A percentile compares a stretch with the other conserved stretches of the same genome.
Evolutionary conservation across 2,797 vertebrate genomes (phyloP).

Genomic region (Myoxocephalus aenaeus): DNA sequence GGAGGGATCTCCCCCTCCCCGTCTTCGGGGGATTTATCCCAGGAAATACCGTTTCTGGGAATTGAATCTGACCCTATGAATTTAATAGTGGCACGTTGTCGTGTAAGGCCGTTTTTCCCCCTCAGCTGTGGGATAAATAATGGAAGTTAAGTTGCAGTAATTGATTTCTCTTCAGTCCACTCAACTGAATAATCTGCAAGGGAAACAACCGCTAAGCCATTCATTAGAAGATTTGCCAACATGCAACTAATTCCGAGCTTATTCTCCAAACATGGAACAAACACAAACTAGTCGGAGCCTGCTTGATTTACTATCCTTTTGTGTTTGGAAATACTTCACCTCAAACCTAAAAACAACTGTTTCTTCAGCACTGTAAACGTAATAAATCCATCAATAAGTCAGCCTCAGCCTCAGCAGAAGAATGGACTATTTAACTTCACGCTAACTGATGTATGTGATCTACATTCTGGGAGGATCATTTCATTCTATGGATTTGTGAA

Average conservation of each 20-base stretch:
- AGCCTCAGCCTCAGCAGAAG: neutral
- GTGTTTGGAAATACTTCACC: conserved; percentile 41
- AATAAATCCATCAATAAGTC: conserved; percentile 29
- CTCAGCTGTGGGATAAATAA: conserved; percentile 63
- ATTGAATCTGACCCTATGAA: conserved; percentile 67
- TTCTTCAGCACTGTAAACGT: neutral
- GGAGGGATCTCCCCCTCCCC: conserved; percentile 34
- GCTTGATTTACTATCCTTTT: conserved; percentile 51
- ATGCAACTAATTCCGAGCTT: conserved; percentile 76
- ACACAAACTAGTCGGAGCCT: conserved; percentile 54
- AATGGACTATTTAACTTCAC: neutral
- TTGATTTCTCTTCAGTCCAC: conserved; percentile 82
- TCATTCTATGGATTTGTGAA: neutral
- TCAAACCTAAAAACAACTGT: conserved; percentile 22
- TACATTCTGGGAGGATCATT: neutral
- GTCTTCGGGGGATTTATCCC: conserved; percentile 55
- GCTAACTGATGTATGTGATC: neutral
- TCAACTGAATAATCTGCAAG: conserved; percentile 81
- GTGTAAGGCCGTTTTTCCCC: conserved; percentile 26
- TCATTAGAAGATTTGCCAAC: conserved; percentile 78
- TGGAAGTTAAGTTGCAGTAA: conserved; percentile 76
- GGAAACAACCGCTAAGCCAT: conserved; percentile 75
- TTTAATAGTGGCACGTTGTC: conserved; percentile 49
- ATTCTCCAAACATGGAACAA: conserved; percentile 65
- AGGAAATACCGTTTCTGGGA: conserved; percentile 56